These are phyloP conservation scores for Stenodema calcarata DNA, from an alignment of 2,888 invertebrate genomes.

Conservation along the genomic window DNA sequence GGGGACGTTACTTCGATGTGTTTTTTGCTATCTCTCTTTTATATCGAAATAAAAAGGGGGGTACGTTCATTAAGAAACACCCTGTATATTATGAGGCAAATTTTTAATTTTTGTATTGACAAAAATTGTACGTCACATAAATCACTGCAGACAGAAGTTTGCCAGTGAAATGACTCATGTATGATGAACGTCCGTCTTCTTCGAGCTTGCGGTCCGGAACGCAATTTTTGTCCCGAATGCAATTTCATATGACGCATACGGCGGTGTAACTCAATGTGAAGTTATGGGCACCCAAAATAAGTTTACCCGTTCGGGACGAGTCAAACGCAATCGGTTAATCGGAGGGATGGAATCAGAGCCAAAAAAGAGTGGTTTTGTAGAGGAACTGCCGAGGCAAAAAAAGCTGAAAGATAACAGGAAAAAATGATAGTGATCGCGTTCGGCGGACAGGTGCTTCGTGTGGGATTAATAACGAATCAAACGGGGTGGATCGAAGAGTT, in stretches of 20 bases:
- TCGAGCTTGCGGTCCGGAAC: too few species aligned
- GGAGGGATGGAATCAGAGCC: background rate
- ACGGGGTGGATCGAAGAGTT: background rate
- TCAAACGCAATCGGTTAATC: background rate
- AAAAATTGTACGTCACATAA: too few species aligned
- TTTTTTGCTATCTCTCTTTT: too few species aligned
- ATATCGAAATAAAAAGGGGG: too few species aligned
- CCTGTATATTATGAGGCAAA: too few species aligned
- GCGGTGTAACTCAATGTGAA: background rate
- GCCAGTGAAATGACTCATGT: too few species aligned
- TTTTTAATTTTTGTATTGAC: too few species aligned
- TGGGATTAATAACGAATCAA: background rate
- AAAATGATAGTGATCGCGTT: background rate
- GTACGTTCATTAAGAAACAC: too few species aligned
- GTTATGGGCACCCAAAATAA: background rate
- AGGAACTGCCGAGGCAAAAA: background rate
- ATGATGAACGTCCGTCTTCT: too few species aligned
- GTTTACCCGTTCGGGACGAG: background rate
- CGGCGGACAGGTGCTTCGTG: background rate
- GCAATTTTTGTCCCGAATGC: background rate
- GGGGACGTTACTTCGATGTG: too few species aligned
- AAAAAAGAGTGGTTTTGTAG: background rate
- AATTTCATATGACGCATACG: background rate
- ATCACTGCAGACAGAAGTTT: too few species aligned
- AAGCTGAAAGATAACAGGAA: background rate